Percentiles rank a stretch among this genome's conserved stretches.
Evolutionary conservation across 2,113 vertebrate species (phyloP).

Genomic region (Peromyscus polionotus): DNA sequence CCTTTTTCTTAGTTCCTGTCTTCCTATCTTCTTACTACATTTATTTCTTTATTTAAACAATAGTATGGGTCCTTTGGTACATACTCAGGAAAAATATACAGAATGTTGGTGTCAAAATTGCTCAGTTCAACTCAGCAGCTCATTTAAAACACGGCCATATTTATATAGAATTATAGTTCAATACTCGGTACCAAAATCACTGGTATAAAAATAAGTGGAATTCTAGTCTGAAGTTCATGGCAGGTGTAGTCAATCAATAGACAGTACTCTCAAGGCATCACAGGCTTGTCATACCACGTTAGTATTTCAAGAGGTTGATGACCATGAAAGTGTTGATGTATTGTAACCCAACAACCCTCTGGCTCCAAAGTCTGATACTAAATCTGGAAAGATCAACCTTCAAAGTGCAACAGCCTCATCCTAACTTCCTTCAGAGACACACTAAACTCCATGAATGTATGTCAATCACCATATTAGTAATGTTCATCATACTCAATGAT

Average conservation of each 20-base stretch:
- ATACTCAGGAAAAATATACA: background rate
- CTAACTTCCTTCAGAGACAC: background rate
- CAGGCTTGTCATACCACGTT: background rate
- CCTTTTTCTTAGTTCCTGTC: background rate
- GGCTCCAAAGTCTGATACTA: background rate
- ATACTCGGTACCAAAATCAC: background rate
- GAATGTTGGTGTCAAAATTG: background rate
- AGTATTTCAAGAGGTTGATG: background rate
- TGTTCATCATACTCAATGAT: background rate
- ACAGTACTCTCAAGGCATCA: background rate
- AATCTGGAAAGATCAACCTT: slow-evolving; percentile 37
- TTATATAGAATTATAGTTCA: background rate
- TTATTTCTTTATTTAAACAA: slow-evolving; percentile 18
- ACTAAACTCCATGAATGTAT: background rate
- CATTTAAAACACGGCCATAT: background rate
- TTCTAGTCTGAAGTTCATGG: background rate
- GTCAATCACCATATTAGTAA: background rate
- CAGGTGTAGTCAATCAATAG: background rate
- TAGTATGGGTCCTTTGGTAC: background rate
- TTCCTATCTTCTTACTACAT: background rate
- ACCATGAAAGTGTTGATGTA: background rate
- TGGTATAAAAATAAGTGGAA: background rate
- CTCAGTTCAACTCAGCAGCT: slow-evolving; percentile 8
- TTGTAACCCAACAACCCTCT: background rate
- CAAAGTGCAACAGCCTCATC: background rate